phyloP scores from a whole-genome alignment of 1,140 invertebrate genomes.

The Theocolax elegans region DNA sequence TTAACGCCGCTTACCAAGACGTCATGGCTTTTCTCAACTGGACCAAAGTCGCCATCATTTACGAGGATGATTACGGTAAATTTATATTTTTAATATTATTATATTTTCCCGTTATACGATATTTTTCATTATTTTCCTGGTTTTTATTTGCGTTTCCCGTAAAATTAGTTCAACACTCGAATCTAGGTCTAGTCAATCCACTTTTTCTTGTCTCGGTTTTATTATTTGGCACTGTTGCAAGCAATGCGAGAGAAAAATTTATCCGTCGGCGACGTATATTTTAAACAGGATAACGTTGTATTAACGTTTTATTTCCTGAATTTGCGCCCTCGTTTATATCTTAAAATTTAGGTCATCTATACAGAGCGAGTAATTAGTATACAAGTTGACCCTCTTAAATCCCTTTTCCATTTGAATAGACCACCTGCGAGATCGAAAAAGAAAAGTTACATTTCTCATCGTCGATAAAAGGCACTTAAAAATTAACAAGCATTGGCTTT shows the following conservation, averaged over 20 bases:
- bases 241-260: neutral
- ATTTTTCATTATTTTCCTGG: neutral
- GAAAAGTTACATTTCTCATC: no score
- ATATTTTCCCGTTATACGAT: neutral
- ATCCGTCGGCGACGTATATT: neutral
- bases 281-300: no score
- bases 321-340: no score
- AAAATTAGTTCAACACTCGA: neutral
- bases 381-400: no score
- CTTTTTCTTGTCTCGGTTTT: neutral
- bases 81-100: neutral
- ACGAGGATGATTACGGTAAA: conserved; percentile 79
- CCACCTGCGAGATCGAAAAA: no score
- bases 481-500: no score
- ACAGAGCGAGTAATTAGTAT: no score
- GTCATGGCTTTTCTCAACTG: conserved; percentile 78
- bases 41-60: conserved; percentile 78
- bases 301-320: no score
- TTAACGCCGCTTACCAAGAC: conserved; percentile 76
- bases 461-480: no score
- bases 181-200: conserved; percentile 4
- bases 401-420: no score
- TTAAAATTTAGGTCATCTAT: no score
- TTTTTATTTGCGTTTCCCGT: neutral
- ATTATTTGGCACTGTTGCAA: conserved; percentile 19